Percentiles rank a stretch among this genome's conserved stretches.
These are phyloP conservation scores for Drosophila paracracens DNA, from an alignment of 2,888 invertebrate species.

Conservation along the genomic window DNA sequence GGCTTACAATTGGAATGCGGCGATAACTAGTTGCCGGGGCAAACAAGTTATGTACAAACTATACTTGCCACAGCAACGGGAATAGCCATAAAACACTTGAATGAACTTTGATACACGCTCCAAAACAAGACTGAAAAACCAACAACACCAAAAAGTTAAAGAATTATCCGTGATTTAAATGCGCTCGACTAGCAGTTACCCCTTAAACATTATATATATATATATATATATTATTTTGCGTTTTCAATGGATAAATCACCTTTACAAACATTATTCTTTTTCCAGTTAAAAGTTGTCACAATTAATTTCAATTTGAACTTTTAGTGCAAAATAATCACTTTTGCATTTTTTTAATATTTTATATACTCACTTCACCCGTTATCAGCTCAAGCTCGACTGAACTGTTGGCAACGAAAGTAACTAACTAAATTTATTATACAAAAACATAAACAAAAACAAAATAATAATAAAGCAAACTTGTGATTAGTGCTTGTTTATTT, in stretches of 20 bases:
- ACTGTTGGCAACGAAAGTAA: not conserved
- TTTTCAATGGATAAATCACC: not conserved
- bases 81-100: not conserved
- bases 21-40: not conserved
- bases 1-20: constrained; percentile 1
- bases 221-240: too few relatives aligned
- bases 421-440: constrained; percentile 8
- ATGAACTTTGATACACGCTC: constrained; percentile 1
- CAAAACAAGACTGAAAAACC: not conserved
- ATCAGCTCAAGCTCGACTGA: constrained; percentile 11
- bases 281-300: not conserved
- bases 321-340: not conserved
- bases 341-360: not conserved
- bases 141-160: not conserved
- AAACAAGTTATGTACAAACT: constrained; percentile 1
- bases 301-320: not conserved
- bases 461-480: not conserved
- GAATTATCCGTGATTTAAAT: not conserved
- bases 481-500: constrained; percentile 15
- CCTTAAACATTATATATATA: not conserved
- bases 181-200: not conserved
- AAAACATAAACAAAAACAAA: too few relatives aligned
- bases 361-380: not conserved
- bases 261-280: not conserved
- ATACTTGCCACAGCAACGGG: constrained; percentile 9